Evolutionary conservation across 2,797 vertebrate genomes (phyloP), one percentile per base, ranked within the genome.

Genomic region (Microhierax caerulescens): DNA sequence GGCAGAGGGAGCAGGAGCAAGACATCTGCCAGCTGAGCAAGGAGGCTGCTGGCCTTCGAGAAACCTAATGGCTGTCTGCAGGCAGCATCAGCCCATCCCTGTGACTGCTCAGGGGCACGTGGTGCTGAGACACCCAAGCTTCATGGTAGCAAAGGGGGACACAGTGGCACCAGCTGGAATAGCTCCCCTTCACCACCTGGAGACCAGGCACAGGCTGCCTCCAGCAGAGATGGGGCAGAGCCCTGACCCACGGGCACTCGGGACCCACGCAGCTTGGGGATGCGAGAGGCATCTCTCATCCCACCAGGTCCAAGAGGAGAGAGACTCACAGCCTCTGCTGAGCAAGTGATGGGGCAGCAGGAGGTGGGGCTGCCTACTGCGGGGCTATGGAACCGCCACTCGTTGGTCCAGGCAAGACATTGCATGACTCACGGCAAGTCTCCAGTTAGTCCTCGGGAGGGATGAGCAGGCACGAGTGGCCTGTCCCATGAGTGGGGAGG

Each of bases 251-350:
- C 0, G 9, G 41, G 77, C 67, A 81, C 77, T 87, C 21, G 1
- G 68, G 28, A 88, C 70, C 75, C 90, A 93, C 16, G 9, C 63
- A 82, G 70, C 78, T 88, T 87, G 5, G 9, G 64, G 83, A 74
- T 90, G 92, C 50, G 80, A 95, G 51, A 95, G 45, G 70, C 64
- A 85, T 45, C 85, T 95, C 94, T 90, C 85, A 78, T 79, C 85
- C 82, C 77, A 82, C 77, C 64, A 89, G 60, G 60, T 94, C 88
- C 84, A 82, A 91, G 85, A 94, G 86, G 60, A 95, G 92, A 95
- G 88, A 95, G 90, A 96, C 53, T 86, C 77, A 60, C 82, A 91
- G 93, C 85, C 86, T 92, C 95, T 95, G 92, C 90, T 83, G 94
- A 95, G 77, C 2, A 27, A 93, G 63, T 15, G 0, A 74, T 39